Base-by-base conservation (phyloP, 2,113 vertebrate genomes). In the Podilymbus podiceps region DNA sequence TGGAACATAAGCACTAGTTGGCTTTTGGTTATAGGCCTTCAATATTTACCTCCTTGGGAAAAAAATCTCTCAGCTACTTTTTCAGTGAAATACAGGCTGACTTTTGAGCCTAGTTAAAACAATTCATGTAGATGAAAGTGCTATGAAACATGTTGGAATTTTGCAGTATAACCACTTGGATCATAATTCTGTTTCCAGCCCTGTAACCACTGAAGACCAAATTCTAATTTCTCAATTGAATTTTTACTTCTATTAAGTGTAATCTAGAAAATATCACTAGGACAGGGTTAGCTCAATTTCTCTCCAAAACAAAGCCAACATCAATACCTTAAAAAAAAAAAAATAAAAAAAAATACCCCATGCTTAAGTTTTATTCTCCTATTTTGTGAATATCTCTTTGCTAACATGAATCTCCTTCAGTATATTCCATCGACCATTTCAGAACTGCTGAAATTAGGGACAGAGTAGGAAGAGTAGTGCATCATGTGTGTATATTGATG, bases 301-400 rank as follows among this genome's bases (percentile, higher is more conserved):
- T 56, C 30, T 72, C 40, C 23, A 44, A 71, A 85, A 21, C 12
- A 53, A 93, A 89, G 10, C 6, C 40, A 78, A 31, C 2, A 44
- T 24, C 30, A 56, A 42, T 16, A 59, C 8, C 56, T 12, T 52
- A 20, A 67, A 62, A 53, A 35, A 59, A 24, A 5, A 56, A 56
- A 33, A 10, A n/a, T n/a, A n/a, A 12, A 4, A 18, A 8, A 14
- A 22, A 20, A 20, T 4, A 20, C 11, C 15, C 15, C 2, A 6
- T 7, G 10, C 5, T 24, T 66, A 83, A 64, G 14, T 35, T 91
- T 90, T 46, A 66, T 80, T 30, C 35, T n/a, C 71, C 35, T 77
- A 2, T 59, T 78, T 49, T 84, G 38, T 73, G 42, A 15, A 1
- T 64, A 66, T 66, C 11, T 59, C 55, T 87, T 35, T 62, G 49